Evolutionary conservation across 2,888 invertebrate species (phyloP).

Genomic region (Amiota communis): DNA sequence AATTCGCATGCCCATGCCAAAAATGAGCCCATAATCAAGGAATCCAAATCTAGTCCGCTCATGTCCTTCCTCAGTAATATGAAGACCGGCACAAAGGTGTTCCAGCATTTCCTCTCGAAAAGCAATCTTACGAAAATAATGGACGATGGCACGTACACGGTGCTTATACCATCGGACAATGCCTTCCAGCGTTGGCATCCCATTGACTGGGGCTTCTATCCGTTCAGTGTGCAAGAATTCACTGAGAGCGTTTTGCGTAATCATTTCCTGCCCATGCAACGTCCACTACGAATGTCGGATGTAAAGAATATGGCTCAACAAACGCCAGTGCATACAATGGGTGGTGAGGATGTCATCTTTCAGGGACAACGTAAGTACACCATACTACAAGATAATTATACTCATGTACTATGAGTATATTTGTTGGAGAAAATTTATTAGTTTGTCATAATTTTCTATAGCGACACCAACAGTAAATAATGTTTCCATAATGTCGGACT

Average conservation of each 20-base stretch:
- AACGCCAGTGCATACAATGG: slow-evolving; percentile 75
- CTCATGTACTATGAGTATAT: slow-evolving; percentile 39
- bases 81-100: slow-evolving; percentile 78
- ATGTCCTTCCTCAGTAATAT: slow-evolving; percentile 76
- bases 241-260: slow-evolving; percentile 78
- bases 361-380: slow-evolving; percentile 76
- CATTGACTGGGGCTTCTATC: slow-evolving; percentile 82
- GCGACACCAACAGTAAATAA: slow-evolving; percentile 77
- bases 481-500: slow-evolving; percentile 77
- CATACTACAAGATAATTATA: neutral
- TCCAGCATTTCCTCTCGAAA: slow-evolving; percentile 78
- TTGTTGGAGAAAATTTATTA: slow-evolving; percentile 28
- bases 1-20: slow-evolving; percentile 69
- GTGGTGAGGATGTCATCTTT: slow-evolving; percentile 76
- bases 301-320: slow-evolving; percentile 75
- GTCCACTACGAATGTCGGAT: slow-evolving; percentile 75
- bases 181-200: slow-evolving; percentile 81
- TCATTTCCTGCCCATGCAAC: slow-evolving; percentile 77
- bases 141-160: slow-evolving; percentile 77
- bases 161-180: slow-evolving; percentile 79
- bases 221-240: slow-evolving; percentile 79
- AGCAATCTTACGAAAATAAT: slow-evolving; percentile 77
- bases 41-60: slow-evolving; percentile 71
- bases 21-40: slow-evolving; percentile 71
- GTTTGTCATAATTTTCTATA: slow-evolving; percentile 48